Base-by-base conservation (phyloP, 64 coral and sea anemone species). In the Acropora tenuis region DNA sequence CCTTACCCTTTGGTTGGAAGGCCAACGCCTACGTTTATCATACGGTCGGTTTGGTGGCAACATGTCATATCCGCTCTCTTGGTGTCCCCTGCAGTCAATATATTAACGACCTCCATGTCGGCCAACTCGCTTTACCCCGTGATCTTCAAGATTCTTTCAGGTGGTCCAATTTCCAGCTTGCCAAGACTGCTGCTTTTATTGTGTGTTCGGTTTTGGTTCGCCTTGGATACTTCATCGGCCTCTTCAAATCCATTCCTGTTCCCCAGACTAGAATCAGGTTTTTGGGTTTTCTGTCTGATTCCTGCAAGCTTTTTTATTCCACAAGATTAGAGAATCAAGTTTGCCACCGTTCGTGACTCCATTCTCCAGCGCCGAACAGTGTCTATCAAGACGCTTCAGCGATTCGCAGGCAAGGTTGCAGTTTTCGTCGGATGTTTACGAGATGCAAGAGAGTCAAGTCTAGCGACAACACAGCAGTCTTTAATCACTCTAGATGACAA, bases 1-100 rank as follows among this genome's bases (percentile, higher is more conserved):
- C 89, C 7, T 18, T 91, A 16, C 89, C 89, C 8, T 91, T 91
- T 41, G 89, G 89, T 2, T 91, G 89, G 79, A 91, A 91, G 43
- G 89, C 89, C 78, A 91, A 79, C 65, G 89, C 89, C 6, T 83
- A 66, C 73, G 3, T 91, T 12, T 83, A 91, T 47, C 78, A 91
- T 41, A 73, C 45, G 1, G 13, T 91, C 11, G 89, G 78, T 40
- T 16, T 91, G 10, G 89, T 19, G 8, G 89, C 89, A 15, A 83
- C 89, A 3, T 42, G 48, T 76, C 9, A 75, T 50, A 83, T 91
- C 7, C 4, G 89, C 18, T 91, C 79, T 42, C 19, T 86, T 1
- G 45, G 73, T 2, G 88, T 90, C 47, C 80, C 93, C 1, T 93
- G 49, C 50, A 58, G 48, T 8, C 74, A 89, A 13, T 89, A 89